Evolutionary conservation across 2,888 invertebrate genomes (phyloP), one percentile per base, ranked within the genome.

Genomic region (Hemicrepidius hirtus): DNA sequence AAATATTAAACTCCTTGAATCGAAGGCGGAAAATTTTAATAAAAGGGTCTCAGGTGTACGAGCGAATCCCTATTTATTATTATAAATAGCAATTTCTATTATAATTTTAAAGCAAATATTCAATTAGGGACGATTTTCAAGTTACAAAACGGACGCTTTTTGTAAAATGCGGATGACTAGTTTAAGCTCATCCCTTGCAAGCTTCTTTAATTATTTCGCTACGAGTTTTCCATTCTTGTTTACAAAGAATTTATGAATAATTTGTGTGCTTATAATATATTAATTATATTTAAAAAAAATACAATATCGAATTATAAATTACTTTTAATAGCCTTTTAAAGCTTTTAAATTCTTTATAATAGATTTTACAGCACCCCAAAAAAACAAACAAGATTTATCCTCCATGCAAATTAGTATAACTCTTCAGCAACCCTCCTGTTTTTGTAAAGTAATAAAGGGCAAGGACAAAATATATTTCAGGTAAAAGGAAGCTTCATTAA

Each of bases 401-500:
- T 9, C 32, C 7, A 6, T 6, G 32, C 7, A 32, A 32, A 32
- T 32, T 32, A 32, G 32, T 32, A 32, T 32, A 32, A 32, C 32
- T 32, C 32, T 32, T 32, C 32, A 32, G 32, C 32, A 32, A 32
- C 32, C 32, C 32, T 46, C 16, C 24, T 20, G 10, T 18, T 46
- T 44, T 35, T 57, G 57, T n/a, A 20, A 37, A 37, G 37, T 55
- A 35, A 35, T 35, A 71, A 60, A 57, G 49, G 64, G 40, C 57
- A 50, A 68, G 63, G 41, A 68, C 68, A 59, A 72, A 67, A 72
- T 72, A 68, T 55, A 68, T 68, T 20, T 64, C 68, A 72, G 72
- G 68, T 72, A 57, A 72, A 72, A 72, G 72, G 67, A 67, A 72
- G 72, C 72, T 68, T 68, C 72, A 72, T 72, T 72, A 72, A 72